phyloP scores from a whole-genome alignment of 2,888 invertebrate genomes.

The Dicycla oo region DNA sequence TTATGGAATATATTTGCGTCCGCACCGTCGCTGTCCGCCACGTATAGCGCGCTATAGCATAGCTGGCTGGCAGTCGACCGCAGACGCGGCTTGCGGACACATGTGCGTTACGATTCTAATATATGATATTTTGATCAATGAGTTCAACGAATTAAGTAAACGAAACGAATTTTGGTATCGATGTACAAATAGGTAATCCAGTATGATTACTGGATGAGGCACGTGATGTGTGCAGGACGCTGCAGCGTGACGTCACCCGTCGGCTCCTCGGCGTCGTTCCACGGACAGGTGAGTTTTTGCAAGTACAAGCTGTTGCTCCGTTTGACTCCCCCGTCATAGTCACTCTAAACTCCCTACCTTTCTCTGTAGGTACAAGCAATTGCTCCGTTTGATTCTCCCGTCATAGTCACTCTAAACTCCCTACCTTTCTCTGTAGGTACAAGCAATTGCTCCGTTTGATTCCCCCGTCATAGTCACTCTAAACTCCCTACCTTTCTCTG shows the following conservation, averaged over 20 bases:
- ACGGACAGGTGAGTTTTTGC: constrained; percentile 3
- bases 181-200: constrained; percentile 4
- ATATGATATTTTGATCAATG: constrained; percentile 4
- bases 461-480: too few species aligned
- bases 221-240: background rate
- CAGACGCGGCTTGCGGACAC: constrained; percentile 26
- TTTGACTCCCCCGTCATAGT: too few species aligned
- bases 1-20: constrained; percentile 59
- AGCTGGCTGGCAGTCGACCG: constrained; percentile 54
- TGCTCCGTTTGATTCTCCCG: too few species aligned
- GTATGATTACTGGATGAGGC: constrained; percentile 4
- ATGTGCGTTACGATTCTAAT: constrained; percentile 8
- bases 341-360: too few species aligned
- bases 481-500: too few species aligned
- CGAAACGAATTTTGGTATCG: constrained; percentile 25
- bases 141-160: constrained; percentile 19
- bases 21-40: constrained; percentile 15
- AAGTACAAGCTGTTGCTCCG: too few species aligned
- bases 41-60: constrained; percentile 11
- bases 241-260: background rate
- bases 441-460: too few species aligned
- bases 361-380: too few species aligned
- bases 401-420: too few species aligned
- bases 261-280: background rate
- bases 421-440: too few species aligned